Evolutionary conservation across 2,113 vertebrate species (phyloP).

Genomic region (Hippocampus zosterae): DNA sequence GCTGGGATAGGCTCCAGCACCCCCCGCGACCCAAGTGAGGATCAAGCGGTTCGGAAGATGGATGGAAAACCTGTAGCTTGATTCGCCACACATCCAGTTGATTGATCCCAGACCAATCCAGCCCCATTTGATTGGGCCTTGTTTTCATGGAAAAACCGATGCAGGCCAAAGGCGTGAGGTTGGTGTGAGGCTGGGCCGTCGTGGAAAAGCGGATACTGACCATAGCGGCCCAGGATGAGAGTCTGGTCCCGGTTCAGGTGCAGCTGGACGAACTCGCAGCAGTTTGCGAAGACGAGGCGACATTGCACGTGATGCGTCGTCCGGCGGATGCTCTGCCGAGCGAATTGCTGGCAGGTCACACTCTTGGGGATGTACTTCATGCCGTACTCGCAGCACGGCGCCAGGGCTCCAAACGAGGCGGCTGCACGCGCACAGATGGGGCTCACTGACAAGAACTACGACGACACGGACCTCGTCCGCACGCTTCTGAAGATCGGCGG

Average conservation of each 20-base stretch:
- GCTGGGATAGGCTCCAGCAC: too few relatives aligned
- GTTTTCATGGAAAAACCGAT: too few relatives aligned
- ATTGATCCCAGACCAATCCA: too few relatives aligned
- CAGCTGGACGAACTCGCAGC: slow-evolving; percentile 66
- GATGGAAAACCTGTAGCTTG: too few relatives aligned
- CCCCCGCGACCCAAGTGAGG: too few relatives aligned
- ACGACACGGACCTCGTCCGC: too few relatives aligned
- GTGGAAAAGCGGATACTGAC: slow-evolving; percentile 63
- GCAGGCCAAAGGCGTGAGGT: too few relatives aligned
- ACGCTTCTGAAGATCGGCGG: background rate
- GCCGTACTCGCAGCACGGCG: slow-evolving; percentile 70
- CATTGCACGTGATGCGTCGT: background rate
- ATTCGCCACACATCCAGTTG: too few relatives aligned
- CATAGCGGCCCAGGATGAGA: slow-evolving; percentile 65
- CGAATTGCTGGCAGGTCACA: slow-evolving; percentile 62
- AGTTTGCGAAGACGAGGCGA: slow-evolving; percentile 54
- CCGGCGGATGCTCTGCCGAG: background rate
- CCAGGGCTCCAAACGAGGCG: accelerated
- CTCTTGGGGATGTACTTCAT: slow-evolving; percentile 41
- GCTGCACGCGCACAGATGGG: slow-evolving; percentile 21
- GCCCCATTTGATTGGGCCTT: too few relatives aligned
- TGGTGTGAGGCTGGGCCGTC: too few relatives aligned
- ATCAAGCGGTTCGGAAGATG: too few relatives aligned
- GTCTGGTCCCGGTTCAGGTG: background rate
- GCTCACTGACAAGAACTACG: background rate